phyloP scores from a whole-genome alignment of 92 coral and sea anemone genomes.

The Zoanthus solanderi region DNA sequence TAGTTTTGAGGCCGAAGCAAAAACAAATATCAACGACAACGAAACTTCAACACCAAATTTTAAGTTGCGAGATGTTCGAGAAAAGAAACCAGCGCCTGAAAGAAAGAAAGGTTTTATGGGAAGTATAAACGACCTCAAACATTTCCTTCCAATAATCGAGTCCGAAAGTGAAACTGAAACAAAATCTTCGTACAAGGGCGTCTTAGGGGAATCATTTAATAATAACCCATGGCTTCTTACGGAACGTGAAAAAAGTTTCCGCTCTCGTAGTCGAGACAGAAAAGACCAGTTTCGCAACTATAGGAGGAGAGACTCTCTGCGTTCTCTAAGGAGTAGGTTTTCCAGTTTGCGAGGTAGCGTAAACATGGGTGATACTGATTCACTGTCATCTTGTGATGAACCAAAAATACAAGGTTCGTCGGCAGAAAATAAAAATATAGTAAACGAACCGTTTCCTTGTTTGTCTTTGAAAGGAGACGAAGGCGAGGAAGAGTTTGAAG shows the following conservation, averaged over 20 bases:
- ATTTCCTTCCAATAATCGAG: neutral
- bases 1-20: neutral
- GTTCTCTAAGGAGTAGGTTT: neutral
- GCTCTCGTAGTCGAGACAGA: constrained; percentile 46
- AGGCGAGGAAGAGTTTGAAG: neutral
- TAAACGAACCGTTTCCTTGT: neutral
- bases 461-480: neutral
- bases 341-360: neutral
- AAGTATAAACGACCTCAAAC: neutral
- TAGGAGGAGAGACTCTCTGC: neutral
- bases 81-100: neutral
- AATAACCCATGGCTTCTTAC: neutral
- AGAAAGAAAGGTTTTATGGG: neutral
- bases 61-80: neutral
- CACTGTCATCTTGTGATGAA: neutral
- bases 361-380: neutral
- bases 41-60: neutral
- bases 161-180: neutral
- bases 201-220: neutral
- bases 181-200: neutral
- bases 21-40: neutral
- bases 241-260: constrained; percentile 23
- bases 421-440: neutral
- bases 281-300: constrained; percentile 16
- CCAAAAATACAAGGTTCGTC: neutral